These are phyloP conservation scores for Villa cingulata DNA, from an alignment of 2,888 invertebrate species.

Conservation along the genomic window DNA sequence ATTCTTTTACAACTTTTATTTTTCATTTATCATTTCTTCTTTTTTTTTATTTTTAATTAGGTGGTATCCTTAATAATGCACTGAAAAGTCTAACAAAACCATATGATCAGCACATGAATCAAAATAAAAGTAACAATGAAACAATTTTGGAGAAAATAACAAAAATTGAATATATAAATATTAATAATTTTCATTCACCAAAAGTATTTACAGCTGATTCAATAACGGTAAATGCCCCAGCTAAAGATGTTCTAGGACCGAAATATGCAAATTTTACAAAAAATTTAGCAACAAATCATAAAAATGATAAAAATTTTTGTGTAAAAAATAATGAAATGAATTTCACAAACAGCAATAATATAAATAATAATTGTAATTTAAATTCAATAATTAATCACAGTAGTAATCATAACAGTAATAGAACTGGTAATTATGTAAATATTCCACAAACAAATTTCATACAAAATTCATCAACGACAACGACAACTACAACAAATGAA, in stretches of 20 bases:
- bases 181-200: slow-evolving; percentile 40
- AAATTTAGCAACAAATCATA: slow-evolving; percentile 40
- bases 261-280: slow-evolving; percentile 49
- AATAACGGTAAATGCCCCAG: slow-evolving; percentile 65
- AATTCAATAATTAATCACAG: no score
- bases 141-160: slow-evolving; percentile 60
- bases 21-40: neutral
- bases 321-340: slow-evolving; percentile 23
- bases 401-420: slow-evolving; percentile 5
- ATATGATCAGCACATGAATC: neutral
- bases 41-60: neutral
- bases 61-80: neutral
- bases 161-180: slow-evolving; percentile 52
- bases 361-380: neutral
- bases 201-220: slow-evolving; percentile 72
- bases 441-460: slow-evolving; percentile 25
- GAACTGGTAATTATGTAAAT: slow-evolving; percentile 23
- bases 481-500: slow-evolving; percentile 14
- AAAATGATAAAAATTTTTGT: slow-evolving; percentile 28
- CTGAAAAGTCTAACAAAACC: neutral
- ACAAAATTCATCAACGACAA: slow-evolving; percentile 8
- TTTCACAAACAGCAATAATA: slow-evolving; percentile 5
- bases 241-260: slow-evolving; percentile 63
- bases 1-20: neutral
- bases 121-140: slow-evolving; percentile 32